Evolutionary conservation across 2,797 vertebrate genomes (phyloP), one percentile per base, ranked within the genome.

Genomic region (Hoplostethus atlanticus): DNA sequence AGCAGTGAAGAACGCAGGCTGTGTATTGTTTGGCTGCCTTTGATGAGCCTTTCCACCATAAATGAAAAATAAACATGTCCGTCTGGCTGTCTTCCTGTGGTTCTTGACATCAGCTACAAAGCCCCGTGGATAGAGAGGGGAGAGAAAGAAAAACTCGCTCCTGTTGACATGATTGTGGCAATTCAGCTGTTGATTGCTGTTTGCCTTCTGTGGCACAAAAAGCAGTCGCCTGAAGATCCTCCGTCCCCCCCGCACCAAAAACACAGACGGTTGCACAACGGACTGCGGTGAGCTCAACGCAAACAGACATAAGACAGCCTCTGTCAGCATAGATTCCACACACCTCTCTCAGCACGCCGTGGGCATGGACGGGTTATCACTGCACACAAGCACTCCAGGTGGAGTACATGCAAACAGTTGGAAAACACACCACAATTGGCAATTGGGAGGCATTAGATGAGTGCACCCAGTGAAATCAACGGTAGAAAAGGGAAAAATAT

Each of bases 51-150:
- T 44, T 71, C 69, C 3, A 4, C 28, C 44, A 58, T 71, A 55
- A 81, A 79, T 78, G 66, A 64, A 84, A 78, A 72, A 74, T 79
- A 86, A 85, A 81, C 68, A 79, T 51, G 62, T 60, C 66, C 73
- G 77, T 57, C 78, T 76, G 77, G 60, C 67, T 71, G 77, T 69
- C 58, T 61, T 63, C 66, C 21, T 68, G 59, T 69, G 62, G 38
- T 15, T 77, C 57, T 72, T 72, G 61, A 84, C 80, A 78, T 74
- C 44, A 76, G 56, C 51, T 36, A 60, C 54, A 79, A 73, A 80
- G 65, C 48, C 42, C 50, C 31, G 16, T 59, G 50, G 62, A 78
- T 40, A 59, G 72, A 55, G n/a, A n/a, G n/a, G 16, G 3, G 28
- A 61, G 28, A 64, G 55, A 34, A 31, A 21, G 50, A 65, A 78